Evolutionary conservation across 2,888 invertebrate genomes (phyloP).

Genomic region (Dromius quadrimaculatus): DNA sequence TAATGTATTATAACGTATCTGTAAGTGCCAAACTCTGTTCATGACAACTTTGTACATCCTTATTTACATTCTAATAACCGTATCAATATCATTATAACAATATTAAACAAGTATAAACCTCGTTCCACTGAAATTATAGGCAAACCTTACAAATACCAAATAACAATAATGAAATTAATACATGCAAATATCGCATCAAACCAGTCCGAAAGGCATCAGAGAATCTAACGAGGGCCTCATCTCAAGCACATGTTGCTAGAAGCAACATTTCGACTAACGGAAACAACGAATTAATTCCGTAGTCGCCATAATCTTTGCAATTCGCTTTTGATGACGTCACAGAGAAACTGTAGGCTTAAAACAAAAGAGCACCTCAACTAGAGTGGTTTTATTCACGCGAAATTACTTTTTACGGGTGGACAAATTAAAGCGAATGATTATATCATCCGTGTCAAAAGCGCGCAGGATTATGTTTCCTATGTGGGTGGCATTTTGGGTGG

Average conservation of each 20-base stretch:
- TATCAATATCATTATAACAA: slow-evolving; percentile 12
- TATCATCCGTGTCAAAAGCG: background rate
- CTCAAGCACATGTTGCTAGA: slow-evolving; percentile 3
- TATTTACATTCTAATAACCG: slow-evolving; percentile 4
- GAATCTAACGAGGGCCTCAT: background rate
- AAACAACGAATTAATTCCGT: slow-evolving; percentile 29
- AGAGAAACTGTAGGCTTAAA: slow-evolving; percentile 2
- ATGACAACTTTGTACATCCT: background rate
- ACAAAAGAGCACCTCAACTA: slow-evolving; percentile 21
- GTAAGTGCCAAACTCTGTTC: too few species aligned
- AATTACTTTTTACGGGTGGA: slow-evolving; percentile 35
- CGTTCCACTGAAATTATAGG: slow-evolving; percentile 9
- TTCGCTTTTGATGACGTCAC: slow-evolving; percentile 17
- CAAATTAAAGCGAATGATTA: slow-evolving; percentile 30
- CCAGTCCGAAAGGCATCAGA: background rate
- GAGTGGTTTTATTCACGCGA: slow-evolving; percentile 26
- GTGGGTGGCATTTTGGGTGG: background rate
- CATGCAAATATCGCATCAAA: slow-evolving; percentile 7
- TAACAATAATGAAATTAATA: slow-evolving; percentile 15
- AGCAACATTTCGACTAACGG: slow-evolving; percentile 6
- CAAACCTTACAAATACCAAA: slow-evolving; percentile 14
- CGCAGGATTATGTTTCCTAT: slow-evolving; percentile 7
- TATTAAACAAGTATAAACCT: slow-evolving; percentile 16
- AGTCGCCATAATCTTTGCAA: slow-evolving; percentile 23
- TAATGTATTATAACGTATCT: too few species aligned